Base-by-base conservation (phyloP, 2,797 vertebrate genomes). In the Florisuga fusca region DNA sequence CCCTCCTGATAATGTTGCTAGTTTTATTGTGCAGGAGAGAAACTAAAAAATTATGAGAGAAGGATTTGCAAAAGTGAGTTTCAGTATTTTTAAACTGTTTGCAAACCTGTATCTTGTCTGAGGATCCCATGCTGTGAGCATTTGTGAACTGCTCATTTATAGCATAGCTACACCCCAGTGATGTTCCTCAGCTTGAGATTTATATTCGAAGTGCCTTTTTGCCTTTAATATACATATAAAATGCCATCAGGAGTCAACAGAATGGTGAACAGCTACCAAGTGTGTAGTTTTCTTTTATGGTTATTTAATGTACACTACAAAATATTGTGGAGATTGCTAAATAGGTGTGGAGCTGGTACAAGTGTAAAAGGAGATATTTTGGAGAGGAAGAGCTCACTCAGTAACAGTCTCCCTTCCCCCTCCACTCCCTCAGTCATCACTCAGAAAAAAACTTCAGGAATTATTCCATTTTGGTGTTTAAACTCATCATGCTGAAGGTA, bases 391-490 rank as follows among this genome's bases (percentile, higher is more conserved):
- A 93, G 68, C 59, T 87, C 4, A 0, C 63, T 92, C 33, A 9
- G 72, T 61, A 73, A 1, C 20, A 16, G 19, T 15, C 45, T 31
- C 11, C 5, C 38, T 41, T 41, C 10, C 50, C 68, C 8, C 43
- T n/a, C 29, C 29, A n/a, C 26, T 93, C 55, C 51, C 27, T 71
- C 85, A 93, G 48, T 69, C 61, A 59, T 92, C 16, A 2, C 55
- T 92, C 29, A 79, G 25, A 89, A 87, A 89, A 87, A 61, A 85
- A 90, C 83, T 54, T 58, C 46, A 90, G 80, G 74, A 93, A 72
- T 95, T 93, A 94, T 82, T 95, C 91, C 3, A 1, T 93, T 94
- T 43, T 92, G 64, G 36, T 82, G 59, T 89, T 96, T 93, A 96
- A 94, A 63, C 64, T 93, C 53, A 19, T 84, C 86, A 57, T 87